Conservation (phyloP, 2,888 invertebrate genomes). For the Danaus chrysippus region DNA sequence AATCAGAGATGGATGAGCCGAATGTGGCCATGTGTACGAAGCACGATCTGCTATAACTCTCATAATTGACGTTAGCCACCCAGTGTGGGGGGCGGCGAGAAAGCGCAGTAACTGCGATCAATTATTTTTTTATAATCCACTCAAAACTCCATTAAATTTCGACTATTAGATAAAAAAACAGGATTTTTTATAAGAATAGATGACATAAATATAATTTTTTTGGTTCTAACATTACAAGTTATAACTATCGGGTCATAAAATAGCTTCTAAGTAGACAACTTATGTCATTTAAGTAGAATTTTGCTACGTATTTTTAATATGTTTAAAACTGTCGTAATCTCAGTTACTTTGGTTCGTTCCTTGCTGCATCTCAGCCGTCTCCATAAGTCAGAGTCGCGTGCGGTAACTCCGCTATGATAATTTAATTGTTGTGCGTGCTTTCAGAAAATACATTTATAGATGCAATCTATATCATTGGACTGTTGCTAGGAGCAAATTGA, state of each 20-base stretch:
- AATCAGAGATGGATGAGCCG: slow-evolving; percentile 8
- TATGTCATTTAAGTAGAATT: too few relatives aligned
- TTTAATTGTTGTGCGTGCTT: slow-evolving; percentile 75
- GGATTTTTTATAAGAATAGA: too few relatives aligned
- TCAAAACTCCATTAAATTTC: too few relatives aligned
- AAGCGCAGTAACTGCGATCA: slow-evolving; percentile 19
- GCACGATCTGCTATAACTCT: slow-evolving; percentile 73
- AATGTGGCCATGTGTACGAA: slow-evolving; percentile 22
- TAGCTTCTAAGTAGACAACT: too few relatives aligned
- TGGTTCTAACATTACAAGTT: too few relatives aligned
- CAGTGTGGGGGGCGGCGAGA: slow-evolving; percentile 37
- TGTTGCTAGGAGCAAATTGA: slow-evolving; percentile 21
- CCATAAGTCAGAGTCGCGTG: slow-evolving; percentile 71
- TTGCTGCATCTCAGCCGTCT: slow-evolving; percentile 40
- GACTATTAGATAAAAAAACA: too few relatives aligned
- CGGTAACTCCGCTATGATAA: slow-evolving; percentile 74
- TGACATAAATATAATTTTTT: too few relatives aligned
- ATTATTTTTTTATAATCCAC: neutral
- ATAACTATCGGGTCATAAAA: too few relatives aligned
- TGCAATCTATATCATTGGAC: slow-evolving; percentile 35
- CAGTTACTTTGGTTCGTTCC: slow-evolving; percentile 35
- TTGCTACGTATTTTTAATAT: too few relatives aligned
- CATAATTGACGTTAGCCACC: slow-evolving; percentile 74
- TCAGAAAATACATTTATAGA: slow-evolving; percentile 53
- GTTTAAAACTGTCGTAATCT: slow-evolving; percentile 1